Evolutionary conservation across 2,888 invertebrate genomes (phyloP).

Genomic region (Glaucopsyche alexis): DNA sequence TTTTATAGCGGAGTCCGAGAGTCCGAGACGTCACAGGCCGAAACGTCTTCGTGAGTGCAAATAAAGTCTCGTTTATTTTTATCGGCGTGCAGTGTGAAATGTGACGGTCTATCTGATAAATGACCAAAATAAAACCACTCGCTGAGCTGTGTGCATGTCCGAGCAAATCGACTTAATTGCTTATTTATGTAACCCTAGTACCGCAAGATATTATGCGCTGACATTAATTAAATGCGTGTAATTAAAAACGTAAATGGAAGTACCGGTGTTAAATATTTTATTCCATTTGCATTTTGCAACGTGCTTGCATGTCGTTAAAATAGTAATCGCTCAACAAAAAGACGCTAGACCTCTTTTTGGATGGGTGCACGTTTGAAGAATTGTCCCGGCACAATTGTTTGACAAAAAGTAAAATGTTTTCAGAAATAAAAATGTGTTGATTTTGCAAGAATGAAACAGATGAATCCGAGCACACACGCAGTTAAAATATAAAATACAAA

Average conservation of each 20-base stretch:
- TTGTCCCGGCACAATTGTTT: slow-evolving; percentile 29
- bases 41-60: slow-evolving; percentile 44
- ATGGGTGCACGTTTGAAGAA: slow-evolving; percentile 21
- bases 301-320: neutral
- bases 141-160: slow-evolving; percentile 46
- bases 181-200: slow-evolving; percentile 45
- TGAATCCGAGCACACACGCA: slow-evolving; percentile 45
- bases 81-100: slow-evolving; percentile 49
- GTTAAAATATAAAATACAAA: slow-evolving; percentile 48
- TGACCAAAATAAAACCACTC: slow-evolving; percentile 52
- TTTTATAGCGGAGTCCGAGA: slow-evolving; percentile 28
- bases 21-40: slow-evolving; percentile 27
- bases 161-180: slow-evolving; percentile 58
- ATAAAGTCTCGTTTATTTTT: slow-evolving; percentile 56
- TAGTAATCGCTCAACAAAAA: slow-evolving; percentile 16
- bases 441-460: slow-evolving; percentile 45
- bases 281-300: neutral
- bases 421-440: slow-evolving; percentile 43
- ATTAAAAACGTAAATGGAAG: slow-evolving; percentile 31
- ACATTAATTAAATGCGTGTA: slow-evolving; percentile 36
- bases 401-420: slow-evolving; percentile 37
- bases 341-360: neutral
- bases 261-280: slow-evolving; percentile 20
- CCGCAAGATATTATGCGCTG: slow-evolving; percentile 30
- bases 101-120: slow-evolving; percentile 62